Base-by-base conservation (phyloP, 2,888 invertebrate species). In the Nephrotoma flavescens region DNA sequence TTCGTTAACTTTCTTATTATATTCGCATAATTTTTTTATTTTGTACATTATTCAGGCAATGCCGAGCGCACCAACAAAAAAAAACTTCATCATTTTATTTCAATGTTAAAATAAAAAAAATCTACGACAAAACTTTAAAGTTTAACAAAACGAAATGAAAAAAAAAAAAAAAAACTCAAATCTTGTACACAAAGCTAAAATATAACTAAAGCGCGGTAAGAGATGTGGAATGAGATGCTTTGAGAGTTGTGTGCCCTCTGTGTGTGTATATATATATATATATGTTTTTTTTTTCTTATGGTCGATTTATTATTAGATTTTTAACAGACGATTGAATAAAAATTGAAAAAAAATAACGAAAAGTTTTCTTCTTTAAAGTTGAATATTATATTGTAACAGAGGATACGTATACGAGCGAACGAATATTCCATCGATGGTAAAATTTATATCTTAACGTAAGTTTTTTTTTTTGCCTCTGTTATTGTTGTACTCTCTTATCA, bases 311-410 rank as follows among this genome's bases (percentile, higher is more conserved):
- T 84, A 42, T 41, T 84, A 84, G 42, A 84, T 84, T 84, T 84
- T 84, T 84, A 84, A 42, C 84, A 84, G 84, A 84, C 84, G 84
- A 84, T 84, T 84, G 84, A 84, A 42, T 84, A 84, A 84, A 84
- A 84, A 84, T 84, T 84, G 84, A 84, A 84, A 42, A 11, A 83
- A 42, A 84, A 84, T 84, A 12, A 6, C n/a, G 42, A 84, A 84
- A 84, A 84, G 84, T 84, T 84, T 84, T 42, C 6, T 84, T 31
- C 71, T 71, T 71, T 71, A 71, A 71, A 71, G 4, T 71, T 71
- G 19, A n/a, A 71, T 71, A 31, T 71, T 71, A 31, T 31, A 71
- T 71, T 71, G 71, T 71, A 71, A 31, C 71, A 71, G 19, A 52
- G 52, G 2, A 52, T 52, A 52, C 52, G 15, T 52, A 15, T 15